Conservation (phyloP, 2,113 vertebrate genomes). For the Cyprinodon brontotheroides region DNA sequence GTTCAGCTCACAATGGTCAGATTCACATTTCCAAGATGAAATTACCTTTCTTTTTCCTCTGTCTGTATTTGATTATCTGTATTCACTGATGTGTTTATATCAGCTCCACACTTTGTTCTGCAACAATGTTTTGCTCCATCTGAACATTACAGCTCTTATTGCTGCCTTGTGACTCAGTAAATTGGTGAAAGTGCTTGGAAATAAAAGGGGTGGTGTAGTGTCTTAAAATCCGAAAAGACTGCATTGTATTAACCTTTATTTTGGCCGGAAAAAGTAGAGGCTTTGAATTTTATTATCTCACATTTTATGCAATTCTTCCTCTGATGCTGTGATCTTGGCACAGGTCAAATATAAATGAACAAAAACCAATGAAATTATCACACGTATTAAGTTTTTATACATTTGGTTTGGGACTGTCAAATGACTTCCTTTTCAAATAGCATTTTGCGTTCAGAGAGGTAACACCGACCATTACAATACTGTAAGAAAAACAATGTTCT, state of each 20-base stretch:
- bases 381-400: not conserved
- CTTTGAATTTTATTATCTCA: not conserved
- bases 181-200: constrained; percentile 30
- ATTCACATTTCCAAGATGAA: constrained; percentile 13
- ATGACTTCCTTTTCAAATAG: too few species aligned
- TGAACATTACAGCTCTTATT: constrained; percentile 30
- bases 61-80: constrained; percentile 33
- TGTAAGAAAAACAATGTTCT: too few species aligned
- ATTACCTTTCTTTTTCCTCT: not conserved
- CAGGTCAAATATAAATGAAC: not conserved
- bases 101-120: constrained; percentile 26
- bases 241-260: not conserved
- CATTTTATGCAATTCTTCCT: not conserved
- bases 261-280: not conserved
- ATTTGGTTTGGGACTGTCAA: too few species aligned
- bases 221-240: not conserved
- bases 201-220: not conserved
- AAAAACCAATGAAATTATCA: not conserved
- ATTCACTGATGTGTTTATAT: constrained; percentile 1
- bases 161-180: constrained; percentile 39
- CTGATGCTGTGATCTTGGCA: not conserved
- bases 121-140: constrained; percentile 24
- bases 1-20: constrained; percentile 73
- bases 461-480: too few species aligned
- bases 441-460: too few species aligned